Evolutionary conservation across 2,888 invertebrate species (phyloP).

Genomic region (Bursaphelenchus okinawaensis): DNA sequence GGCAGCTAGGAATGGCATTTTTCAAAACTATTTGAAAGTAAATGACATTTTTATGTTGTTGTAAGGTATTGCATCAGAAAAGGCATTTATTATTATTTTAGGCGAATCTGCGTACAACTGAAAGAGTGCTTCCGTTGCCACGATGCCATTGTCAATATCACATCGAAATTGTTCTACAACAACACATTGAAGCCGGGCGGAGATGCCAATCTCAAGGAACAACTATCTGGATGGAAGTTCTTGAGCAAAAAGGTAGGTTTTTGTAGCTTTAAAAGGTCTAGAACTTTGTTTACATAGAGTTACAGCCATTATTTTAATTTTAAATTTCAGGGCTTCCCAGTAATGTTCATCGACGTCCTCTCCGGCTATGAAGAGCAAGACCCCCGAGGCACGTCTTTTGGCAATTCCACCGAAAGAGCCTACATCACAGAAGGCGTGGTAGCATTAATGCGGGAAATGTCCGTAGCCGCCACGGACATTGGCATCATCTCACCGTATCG

Average conservation of each 20-base stretch:
- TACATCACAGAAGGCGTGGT: conserved; percentile 20
- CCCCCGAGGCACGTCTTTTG: conserved; percentile 19
- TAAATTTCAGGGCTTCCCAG: conserved; percentile 24
- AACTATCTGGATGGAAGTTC: conserved; percentile 3
- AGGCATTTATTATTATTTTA: too few species aligned
- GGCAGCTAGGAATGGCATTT: neutral
- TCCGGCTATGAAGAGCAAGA: conserved; percentile 8
- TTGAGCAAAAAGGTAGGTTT: conserved; percentile 15
- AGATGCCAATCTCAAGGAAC: neutral
- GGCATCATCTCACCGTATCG: conserved; percentile 30
- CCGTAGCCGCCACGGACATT: conserved; percentile 25
- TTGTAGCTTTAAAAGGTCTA: neutral
- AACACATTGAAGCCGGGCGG: conserved; percentile 1
- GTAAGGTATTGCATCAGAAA: too few species aligned
- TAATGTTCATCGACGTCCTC: conserved; percentile 21
- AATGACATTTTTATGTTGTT: too few species aligned
- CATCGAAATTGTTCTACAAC: conserved; percentile 31
- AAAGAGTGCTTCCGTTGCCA: conserved; percentile 28
- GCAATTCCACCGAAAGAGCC: conserved; percentile 19
- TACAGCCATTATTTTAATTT: neutral
- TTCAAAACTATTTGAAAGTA: neutral
- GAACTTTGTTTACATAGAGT: neutral
- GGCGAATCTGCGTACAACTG: conserved; percentile 24
- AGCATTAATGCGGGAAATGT: conserved; percentile 4
- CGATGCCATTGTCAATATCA: conserved; percentile 22